Conservation (phyloP, 2,888 invertebrate genomes). For the Stenotaenia linearis region DNA sequence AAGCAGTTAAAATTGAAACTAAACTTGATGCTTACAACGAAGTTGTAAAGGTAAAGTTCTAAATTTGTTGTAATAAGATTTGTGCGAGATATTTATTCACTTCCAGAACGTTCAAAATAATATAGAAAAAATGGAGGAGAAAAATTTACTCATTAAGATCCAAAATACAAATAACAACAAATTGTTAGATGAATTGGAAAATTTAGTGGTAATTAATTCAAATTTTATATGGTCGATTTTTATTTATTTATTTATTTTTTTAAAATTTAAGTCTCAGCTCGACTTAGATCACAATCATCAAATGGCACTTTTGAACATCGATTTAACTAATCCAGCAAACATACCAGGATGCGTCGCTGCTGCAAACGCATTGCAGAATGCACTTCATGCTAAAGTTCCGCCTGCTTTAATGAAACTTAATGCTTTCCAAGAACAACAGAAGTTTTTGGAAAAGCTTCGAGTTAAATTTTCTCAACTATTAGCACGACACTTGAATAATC, state of each 20-base stretch:
- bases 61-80: too few relatives aligned
- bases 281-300: constrained; percentile 64
- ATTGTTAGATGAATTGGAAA: constrained; percentile 69
- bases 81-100: not conserved
- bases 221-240: not conserved
- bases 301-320: constrained; percentile 64
- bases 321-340: constrained; percentile 58
- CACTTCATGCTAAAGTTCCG: constrained; percentile 56
- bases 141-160: constrained; percentile 77
- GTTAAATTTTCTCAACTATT: constrained; percentile 75
- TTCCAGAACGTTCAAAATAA: constrained; percentile 73
- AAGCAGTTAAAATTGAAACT: constrained; percentile 66
- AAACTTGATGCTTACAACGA: constrained; percentile 74
- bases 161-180: constrained; percentile 79
- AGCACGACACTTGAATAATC: constrained; percentile 84
- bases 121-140: constrained; percentile 86
- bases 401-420: constrained; percentile 53
- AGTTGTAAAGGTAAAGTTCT: constrained; percentile 47
- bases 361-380: constrained; percentile 65
- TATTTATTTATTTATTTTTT: too few relatives aligned
- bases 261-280: constrained; percentile 62
- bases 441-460: constrained; percentile 68
- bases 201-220: constrained; percentile 58
- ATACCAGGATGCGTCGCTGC: constrained; percentile 56
- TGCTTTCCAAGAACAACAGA: constrained; percentile 74